Evolutionary conservation across 2,113 vertebrate species (phyloP).

Genomic region (Petrocephalus microphthalmus): DNA sequence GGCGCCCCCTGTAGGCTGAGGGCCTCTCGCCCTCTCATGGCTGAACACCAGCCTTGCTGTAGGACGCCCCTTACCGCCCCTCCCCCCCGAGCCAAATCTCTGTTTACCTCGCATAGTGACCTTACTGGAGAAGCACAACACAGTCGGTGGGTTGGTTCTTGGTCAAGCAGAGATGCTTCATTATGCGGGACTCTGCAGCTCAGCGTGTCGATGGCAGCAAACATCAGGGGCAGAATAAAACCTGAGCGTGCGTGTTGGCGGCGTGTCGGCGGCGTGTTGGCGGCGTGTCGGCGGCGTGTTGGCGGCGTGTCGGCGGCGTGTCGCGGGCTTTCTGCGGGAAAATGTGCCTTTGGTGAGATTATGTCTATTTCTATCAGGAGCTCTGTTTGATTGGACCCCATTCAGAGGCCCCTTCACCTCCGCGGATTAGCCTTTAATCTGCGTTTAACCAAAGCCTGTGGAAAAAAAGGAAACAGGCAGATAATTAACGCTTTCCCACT

Average conservation of each 20-base stretch:
- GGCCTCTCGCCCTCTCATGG: no score
- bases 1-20: no score
- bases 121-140: conserved; percentile 41
- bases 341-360: conserved; percentile 65
- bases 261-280: conserved; percentile 46
- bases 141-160: conserved; percentile 36
- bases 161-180: conserved; percentile 48
- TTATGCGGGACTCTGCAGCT: conserved; percentile 54
- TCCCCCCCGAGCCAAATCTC: conserved; percentile 34
- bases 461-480: conserved; percentile 36
- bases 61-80: no score
- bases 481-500: conserved; percentile 48
- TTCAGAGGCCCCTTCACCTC: conserved; percentile 64
- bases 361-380: conserved; percentile 58
- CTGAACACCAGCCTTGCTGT: no score
- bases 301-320: no score
- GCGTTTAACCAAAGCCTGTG: conserved; percentile 51
- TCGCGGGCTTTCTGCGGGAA: conserved; percentile 56
- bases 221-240: conserved; percentile 55
- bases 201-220: conserved; percentile 59
- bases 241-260: conserved; percentile 56
- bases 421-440: conserved; percentile 59
- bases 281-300: conserved; percentile 47
- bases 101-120: conserved; percentile 49
- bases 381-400: conserved; percentile 53